Percentiles rank a stretch among this genome's conserved stretches.
Evolutionary conservation across 2,113 vertebrate species (phyloP).

Genomic region (Ophthalmolycus amberensis): DNA sequence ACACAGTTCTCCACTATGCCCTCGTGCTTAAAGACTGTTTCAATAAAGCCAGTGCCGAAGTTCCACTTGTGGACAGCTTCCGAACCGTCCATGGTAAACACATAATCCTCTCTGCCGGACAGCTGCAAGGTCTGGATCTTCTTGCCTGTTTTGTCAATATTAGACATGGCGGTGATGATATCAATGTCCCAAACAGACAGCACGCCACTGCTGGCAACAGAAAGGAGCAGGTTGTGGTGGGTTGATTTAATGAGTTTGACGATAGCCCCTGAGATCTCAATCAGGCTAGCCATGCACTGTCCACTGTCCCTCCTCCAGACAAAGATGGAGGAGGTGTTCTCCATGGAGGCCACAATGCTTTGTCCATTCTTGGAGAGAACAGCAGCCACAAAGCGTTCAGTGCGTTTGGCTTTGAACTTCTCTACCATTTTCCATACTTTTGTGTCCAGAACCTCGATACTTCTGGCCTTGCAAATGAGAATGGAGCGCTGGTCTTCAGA

Average conservation of each 20-base stretch:
- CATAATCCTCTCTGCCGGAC: constrained; percentile 92
- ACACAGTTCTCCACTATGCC: constrained; percentile 97
- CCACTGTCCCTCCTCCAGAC: constrained; percentile 98
- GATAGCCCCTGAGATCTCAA: constrained; percentile 97
- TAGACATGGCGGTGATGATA: constrained; percentile 99
- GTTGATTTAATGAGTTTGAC: constrained; percentile 96
- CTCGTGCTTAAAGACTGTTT: constrained; percentile 96
- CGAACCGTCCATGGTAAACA: constrained; percentile 96
- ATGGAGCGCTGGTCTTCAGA: constrained; percentile 97
- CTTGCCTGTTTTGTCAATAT: constrained; percentile 98
- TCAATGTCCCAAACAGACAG: constrained; percentile 98
- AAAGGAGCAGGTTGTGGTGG: constrained; percentile 96
- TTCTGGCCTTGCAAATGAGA: constrained; percentile 95
- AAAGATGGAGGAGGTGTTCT: constrained; percentile 98
- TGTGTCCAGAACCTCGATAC: constrained; percentile 96
- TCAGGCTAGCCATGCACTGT: constrained; percentile 98
- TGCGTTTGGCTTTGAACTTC: constrained; percentile 97
- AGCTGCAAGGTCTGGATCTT: constrained; percentile 92
- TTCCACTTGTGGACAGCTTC: constrained; percentile 98
- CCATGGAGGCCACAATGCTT: constrained; percentile 98
- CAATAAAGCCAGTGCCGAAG: constrained; percentile 96
- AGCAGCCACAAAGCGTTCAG: constrained; percentile 93
- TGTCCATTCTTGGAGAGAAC: constrained; percentile 96
- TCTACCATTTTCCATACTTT: constrained; percentile 95
- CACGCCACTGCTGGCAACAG: constrained; percentile 95